phyloP scores from a whole-genome alignment of 2,797 vertebrate species.

The Cichlasoma orientale region DNA sequence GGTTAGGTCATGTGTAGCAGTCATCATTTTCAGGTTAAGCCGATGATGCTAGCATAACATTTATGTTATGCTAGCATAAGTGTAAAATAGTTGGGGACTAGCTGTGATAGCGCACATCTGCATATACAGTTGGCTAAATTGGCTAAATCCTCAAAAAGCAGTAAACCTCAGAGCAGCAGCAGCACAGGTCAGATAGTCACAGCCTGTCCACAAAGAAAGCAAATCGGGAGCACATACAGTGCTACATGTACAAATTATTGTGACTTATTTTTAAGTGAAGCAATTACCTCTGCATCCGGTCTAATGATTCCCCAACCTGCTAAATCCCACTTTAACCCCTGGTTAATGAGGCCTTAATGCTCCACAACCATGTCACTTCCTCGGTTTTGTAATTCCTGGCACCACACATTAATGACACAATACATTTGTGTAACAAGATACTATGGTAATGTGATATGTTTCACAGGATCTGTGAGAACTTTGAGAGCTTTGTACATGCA shows the following conservation, averaged over 20 bases:
- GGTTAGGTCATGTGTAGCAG: background rate
- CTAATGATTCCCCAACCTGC: background rate
- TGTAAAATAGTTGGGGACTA: background rate
- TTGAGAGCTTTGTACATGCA: background rate
- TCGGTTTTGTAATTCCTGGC: background rate
- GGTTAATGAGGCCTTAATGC: background rate
- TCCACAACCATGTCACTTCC: too few species aligned
- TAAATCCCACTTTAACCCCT: background rate
- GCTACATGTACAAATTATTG: too few species aligned
- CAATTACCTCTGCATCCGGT: background rate
- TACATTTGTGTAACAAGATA: background rate
- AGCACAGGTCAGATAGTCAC: background rate
- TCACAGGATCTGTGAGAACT: background rate
- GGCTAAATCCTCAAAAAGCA: background rate
- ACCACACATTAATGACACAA: background rate
- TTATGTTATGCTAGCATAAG: background rate
- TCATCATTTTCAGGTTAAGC: background rate
- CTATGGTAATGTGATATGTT: too few species aligned
- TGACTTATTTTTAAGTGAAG: too few species aligned
- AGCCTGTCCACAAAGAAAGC: too few species aligned
- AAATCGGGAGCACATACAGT: too few species aligned
- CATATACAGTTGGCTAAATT: background rate
- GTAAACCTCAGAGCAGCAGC: background rate
- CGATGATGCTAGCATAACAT: background rate
- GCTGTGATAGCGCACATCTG: background rate